Base-by-base conservation (phyloP, 2,888 invertebrate species). In the Ctenicera cuprea region DNA sequence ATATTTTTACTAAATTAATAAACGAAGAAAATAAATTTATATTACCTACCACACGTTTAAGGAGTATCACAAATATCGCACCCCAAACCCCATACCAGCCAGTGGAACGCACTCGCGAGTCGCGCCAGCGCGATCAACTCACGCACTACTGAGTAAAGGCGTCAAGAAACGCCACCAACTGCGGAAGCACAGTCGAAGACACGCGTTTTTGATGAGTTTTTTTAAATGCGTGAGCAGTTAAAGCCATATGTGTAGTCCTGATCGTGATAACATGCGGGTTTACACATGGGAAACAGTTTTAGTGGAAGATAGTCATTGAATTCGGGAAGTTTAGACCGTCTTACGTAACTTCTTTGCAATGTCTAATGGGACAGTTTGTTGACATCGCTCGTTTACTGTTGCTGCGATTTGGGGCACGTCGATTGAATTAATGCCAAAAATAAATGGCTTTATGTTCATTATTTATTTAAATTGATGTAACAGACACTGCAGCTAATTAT, bases 281-380 rank as follows among this genome's bases (percentile, higher is more conserved):
- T 65, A 59, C 74, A 71, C 52, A 71, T 74, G 74, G 64, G 67
- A 71, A 71, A 74, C 57, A 71, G 74, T 67, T 74, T 74, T 61
- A 74, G 45, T 12, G 11, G n/a, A 50, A 57, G 57, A 59, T 26
- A 69, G 50, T 62, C 20, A 57, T 63, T 63, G 63, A 41, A 68
- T 62, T 66, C 62, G 41, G 66, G 59, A 62, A 30, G 37, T 33
- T 37, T 12, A 7, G 16, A 22, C 11, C 5, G 66, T 61, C 72
- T 72, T 72, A 72, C 72, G 72, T 67, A 72, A 72, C 52, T 16
- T 12, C 41, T 67, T 67, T 54, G 67, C 66, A 72, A 72, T 72
- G 72, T 61, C 20, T 59, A 61, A 70, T 48, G 37, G 18, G 41
- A 22, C 33, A 68, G 68, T 68, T 68, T 68, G 59, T 68, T 68